These are phyloP conservation scores for Chelonia mydas DNA, from an alignment of 2,797 vertebrate genomes.

Conservation along the genomic window DNA sequence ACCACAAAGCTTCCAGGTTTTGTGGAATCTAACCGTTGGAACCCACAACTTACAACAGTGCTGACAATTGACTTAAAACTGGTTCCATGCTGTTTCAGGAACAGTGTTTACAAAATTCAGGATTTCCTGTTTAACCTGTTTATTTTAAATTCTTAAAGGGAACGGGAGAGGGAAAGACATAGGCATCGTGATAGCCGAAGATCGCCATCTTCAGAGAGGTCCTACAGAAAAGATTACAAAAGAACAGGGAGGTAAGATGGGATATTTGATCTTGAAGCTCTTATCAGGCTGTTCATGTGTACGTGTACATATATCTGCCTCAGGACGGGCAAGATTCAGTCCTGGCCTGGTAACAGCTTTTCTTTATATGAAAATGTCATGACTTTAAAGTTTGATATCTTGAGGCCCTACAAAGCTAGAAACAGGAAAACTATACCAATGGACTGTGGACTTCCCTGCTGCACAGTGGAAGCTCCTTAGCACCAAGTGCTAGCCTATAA, in stretches of 20 bases:
- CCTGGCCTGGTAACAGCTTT: not conserved
- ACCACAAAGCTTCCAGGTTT: not conserved
- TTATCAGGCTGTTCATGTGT: not conserved
- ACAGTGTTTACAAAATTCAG: not conserved
- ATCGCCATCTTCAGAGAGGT: slow-evolving; percentile 89
- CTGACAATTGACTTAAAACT: not conserved
- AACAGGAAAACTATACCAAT: not conserved
- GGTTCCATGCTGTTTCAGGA: not conserved
- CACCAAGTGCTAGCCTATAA: not conserved
- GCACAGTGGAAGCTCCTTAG: not conserved
- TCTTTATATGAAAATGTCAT: not conserved
- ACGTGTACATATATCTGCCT: accelerated
- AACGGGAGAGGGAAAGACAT: slow-evolving; percentile 88
- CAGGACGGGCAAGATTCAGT: not conserved
- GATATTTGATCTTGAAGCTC: not conserved
- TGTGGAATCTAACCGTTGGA: not conserved
- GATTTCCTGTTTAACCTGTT: slow-evolving; percentile 30
- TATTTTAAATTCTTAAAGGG: slow-evolving; percentile 79
- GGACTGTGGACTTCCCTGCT: not conserved
- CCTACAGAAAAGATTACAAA: slow-evolving; percentile 88
- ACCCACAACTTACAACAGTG: not conserved
- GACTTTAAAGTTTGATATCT: not conserved
- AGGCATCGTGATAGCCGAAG: slow-evolving; percentile 90
- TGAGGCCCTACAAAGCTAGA: not conserved
- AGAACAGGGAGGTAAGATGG: slow-evolving; percentile 87